A percentile compares a stretch with the other conserved stretches of the same genome.
Evolutionary conservation across 2,797 vertebrate species (phyloP).

Genomic region (Podarcis lilfordi): DNA sequence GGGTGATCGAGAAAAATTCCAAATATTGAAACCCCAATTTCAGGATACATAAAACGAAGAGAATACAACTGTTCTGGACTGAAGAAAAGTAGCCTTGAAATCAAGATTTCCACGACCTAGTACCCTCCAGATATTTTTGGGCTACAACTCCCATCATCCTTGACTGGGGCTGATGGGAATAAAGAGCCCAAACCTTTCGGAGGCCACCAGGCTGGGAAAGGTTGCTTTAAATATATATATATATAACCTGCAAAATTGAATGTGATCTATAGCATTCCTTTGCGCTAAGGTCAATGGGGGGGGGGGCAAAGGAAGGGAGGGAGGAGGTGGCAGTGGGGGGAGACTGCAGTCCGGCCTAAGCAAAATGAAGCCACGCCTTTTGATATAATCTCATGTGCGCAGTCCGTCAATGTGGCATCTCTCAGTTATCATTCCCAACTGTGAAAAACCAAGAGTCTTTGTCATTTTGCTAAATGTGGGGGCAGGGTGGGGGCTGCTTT

Average conservation of each 20-base stretch:
- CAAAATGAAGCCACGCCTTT: conserved; percentile 29
- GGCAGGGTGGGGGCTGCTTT: conserved; percentile 35
- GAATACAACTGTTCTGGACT: conserved; percentile 60
- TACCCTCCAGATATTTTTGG: no score
- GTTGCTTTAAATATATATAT: conserved; percentile 3
- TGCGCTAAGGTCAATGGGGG: conserved; percentile 62
- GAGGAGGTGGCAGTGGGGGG: conserved; percentile 43
- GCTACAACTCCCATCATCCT: no score
- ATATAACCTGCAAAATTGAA: conserved; percentile 48
- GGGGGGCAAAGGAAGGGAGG: conserved; percentile 45
- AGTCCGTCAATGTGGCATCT: conserved; percentile 64
- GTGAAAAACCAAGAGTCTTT: conserved; percentile 75
- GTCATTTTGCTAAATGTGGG: conserved; percentile 75
- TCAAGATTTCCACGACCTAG: no score
- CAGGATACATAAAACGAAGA: conserved; percentile 76
- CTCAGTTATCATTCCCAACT: conserved; percentile 71
- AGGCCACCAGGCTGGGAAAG: no score
- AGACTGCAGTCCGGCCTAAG: conserved; percentile 27
- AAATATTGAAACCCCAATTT: conserved; percentile 59
- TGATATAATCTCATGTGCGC: conserved; percentile 48
- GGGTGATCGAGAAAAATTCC: conserved; percentile 52
- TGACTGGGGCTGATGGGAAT: no score
- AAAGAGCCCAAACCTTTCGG: no score
- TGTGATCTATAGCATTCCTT: conserved; percentile 70
- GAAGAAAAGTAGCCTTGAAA: conserved; percentile 74